Percentiles rank a stretch among this genome's conserved stretches.
Evolutionary conservation across 1,140 invertebrate species (phyloP).

Genomic region (Drosophila eugracilis): DNA sequence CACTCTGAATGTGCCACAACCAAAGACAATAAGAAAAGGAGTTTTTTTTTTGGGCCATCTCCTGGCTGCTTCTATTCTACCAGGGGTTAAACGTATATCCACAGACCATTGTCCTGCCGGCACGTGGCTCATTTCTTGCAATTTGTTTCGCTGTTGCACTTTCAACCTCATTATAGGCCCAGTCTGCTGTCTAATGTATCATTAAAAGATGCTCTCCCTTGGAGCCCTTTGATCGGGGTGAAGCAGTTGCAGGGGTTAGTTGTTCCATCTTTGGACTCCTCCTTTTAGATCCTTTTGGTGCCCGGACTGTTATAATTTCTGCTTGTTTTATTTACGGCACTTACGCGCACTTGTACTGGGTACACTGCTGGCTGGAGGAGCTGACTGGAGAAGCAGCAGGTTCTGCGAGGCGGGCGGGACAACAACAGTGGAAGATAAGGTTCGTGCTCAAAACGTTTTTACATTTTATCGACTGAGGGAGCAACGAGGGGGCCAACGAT

Average conservation of each 20-base stretch:
- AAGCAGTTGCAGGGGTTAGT: too few species aligned
- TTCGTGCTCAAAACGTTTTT: slow-evolving; percentile 83
- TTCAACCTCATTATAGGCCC: slow-evolving; percentile 59
- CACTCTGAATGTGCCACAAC: slow-evolving; percentile 62
- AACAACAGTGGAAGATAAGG: slow-evolving; percentile 54
- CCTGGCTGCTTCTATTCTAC: background rate
- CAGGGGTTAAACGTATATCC: background rate
- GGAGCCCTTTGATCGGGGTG: background rate
- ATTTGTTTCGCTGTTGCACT: slow-evolving; percentile 45
- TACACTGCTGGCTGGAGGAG: too few species aligned
- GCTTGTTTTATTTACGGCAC: slow-evolving; percentile 78
- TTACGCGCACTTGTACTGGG: slow-evolving; percentile 66
- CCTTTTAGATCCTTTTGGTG: slow-evolving; percentile 1
- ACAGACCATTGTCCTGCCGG: slow-evolving; percentile 18
- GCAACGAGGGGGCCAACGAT: slow-evolving; percentile 30
- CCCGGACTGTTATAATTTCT: slow-evolving; percentile 66
- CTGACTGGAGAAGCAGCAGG: too few species aligned
- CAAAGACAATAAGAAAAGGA: slow-evolving; percentile 49
- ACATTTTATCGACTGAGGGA: slow-evolving; percentile 75
- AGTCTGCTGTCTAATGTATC: slow-evolving; percentile 50
- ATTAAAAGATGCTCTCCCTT: slow-evolving; percentile 59
- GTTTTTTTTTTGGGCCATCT: background rate
- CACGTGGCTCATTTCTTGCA: slow-evolving; percentile 30
- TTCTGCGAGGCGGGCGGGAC: background rate
- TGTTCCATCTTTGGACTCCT: slow-evolving; percentile 3